A percentile compares a stretch with the other conserved stretches of the same genome.
Evolutionary conservation across 2,888 invertebrate genomes (phyloP).

Genomic region (Ophion ventricosus): DNA sequence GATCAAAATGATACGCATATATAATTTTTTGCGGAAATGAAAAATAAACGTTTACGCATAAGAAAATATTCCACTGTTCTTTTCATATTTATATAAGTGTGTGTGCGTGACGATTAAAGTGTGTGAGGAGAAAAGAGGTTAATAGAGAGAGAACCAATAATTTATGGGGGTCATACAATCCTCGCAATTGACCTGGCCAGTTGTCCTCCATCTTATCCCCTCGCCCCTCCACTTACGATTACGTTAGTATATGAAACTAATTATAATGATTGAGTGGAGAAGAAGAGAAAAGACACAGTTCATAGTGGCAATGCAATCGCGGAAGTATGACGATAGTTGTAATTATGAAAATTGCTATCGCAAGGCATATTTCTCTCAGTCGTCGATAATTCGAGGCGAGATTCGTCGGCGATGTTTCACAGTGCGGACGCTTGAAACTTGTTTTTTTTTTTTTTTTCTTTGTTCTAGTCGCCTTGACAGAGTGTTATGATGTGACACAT

Average conservation of each 20-base stretch:
- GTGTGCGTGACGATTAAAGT: neutral
- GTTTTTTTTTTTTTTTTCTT: neutral
- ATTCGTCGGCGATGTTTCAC: neutral
- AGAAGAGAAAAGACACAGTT: neutral
- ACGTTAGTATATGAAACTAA: slow-evolving; percentile 4
- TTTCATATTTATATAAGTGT: neutral
- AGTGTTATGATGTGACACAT: neutral
- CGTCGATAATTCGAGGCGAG: neutral
- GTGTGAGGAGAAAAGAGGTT: slow-evolving; percentile 12
- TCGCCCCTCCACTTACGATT: neutral
- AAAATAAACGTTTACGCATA: neutral
- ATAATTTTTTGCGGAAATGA: neutral
- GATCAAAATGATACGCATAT: neutral
- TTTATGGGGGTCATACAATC: slow-evolving; percentile 25
- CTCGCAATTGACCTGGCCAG: slow-evolving; percentile 9
- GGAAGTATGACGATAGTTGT: neutral
- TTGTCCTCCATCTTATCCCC: neutral
- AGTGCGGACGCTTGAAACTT: neutral
- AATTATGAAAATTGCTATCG: neutral
- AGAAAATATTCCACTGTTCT: neutral
- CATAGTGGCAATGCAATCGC: neutral
- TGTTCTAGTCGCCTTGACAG: neutral
- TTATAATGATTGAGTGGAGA: neutral
- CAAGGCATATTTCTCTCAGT: neutral
- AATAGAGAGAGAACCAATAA: slow-evolving; percentile 16